Conservation (phyloP, 2,113 vertebrate genomes). For the Turnix velox region DNA sequence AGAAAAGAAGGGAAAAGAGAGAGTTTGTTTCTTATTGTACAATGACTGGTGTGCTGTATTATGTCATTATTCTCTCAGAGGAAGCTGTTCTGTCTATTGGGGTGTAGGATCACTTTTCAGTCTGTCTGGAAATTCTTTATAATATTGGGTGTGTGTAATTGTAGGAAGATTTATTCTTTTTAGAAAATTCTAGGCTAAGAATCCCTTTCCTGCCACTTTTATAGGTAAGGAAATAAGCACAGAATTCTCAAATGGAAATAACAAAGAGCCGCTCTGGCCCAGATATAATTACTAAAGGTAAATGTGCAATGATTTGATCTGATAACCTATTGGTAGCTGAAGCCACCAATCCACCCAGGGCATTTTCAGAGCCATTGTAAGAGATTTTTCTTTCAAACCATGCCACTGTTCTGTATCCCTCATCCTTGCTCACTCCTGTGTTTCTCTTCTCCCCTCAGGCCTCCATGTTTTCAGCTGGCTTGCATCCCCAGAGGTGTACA, state of each 20-base stretch:
- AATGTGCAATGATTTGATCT: not conserved
- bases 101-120: not conserved
- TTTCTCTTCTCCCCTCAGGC: not conserved
- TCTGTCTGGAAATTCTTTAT: not conserved
- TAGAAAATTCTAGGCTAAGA: not conserved
- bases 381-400: not conserved
- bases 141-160: not conserved
- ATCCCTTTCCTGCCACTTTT: not conserved
- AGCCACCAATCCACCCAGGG: not conserved
- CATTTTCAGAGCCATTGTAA: not conserved
- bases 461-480: not conserved
- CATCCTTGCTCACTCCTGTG: not conserved
- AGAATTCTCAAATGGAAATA: not conserved
- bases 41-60: not conserved
- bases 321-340: not conserved
- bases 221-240: not conserved
- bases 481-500: not conserved
- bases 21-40: not conserved
- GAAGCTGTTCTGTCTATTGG: not conserved
- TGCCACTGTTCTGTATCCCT: fast-evolving
- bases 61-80: not conserved
- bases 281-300: not conserved
- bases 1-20: not conserved
- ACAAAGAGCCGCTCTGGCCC: not conserved
- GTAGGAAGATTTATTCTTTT: not conserved